A percentile compares a stretch with the other conserved stretches of the same genome.
Conservation (phyloP, 2,888 invertebrate species). For the Cheiracanthium punctorium region DNA sequence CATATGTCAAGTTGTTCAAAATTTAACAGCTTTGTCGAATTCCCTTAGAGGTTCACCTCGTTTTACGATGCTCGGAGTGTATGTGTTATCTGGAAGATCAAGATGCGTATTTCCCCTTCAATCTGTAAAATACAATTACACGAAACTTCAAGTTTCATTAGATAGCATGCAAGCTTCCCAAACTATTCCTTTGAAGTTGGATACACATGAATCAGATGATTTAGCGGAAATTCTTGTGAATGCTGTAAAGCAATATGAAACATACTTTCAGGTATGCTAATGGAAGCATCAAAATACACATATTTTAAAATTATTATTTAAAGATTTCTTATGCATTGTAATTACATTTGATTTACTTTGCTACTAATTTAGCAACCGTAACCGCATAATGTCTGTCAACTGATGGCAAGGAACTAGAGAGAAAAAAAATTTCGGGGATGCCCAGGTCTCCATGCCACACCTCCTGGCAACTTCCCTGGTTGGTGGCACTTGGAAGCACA, state of each 20-base stretch:
- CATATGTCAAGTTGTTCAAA: constrained; percentile 53
- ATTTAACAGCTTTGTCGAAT: constrained; percentile 35
- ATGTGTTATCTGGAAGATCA: constrained; percentile 9
- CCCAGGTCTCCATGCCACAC: too few species aligned
- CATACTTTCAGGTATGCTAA: constrained; percentile 52
- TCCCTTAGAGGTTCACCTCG: constrained; percentile 55
- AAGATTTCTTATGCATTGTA: too few species aligned
- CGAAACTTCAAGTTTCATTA: constrained; percentile 43
- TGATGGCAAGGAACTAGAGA: too few species aligned
- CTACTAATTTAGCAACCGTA: too few species aligned
- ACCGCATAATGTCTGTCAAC: too few species aligned
- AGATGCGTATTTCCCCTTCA: constrained; percentile 64
- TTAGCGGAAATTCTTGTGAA: constrained; percentile 29
- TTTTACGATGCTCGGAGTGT: constrained; percentile 48
- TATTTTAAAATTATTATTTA: too few species aligned
- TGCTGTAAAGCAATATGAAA: constrained; percentile 54
- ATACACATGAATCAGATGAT: constrained; percentile 23
- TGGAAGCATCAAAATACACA: too few species aligned
- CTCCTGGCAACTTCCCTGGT: too few species aligned
- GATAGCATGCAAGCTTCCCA: constrained; percentile 36
- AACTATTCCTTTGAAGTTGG: neutral
- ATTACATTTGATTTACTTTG: too few species aligned
- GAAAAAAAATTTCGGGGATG: too few species aligned
- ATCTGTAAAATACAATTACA: constrained; percentile 43
- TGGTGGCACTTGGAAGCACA: too few species aligned